Evolutionary conservation across 2,113 vertebrate genomes (phyloP), one percentile per base, ranked within the genome.

Genomic region (Pteronura brasiliensis): DNA sequence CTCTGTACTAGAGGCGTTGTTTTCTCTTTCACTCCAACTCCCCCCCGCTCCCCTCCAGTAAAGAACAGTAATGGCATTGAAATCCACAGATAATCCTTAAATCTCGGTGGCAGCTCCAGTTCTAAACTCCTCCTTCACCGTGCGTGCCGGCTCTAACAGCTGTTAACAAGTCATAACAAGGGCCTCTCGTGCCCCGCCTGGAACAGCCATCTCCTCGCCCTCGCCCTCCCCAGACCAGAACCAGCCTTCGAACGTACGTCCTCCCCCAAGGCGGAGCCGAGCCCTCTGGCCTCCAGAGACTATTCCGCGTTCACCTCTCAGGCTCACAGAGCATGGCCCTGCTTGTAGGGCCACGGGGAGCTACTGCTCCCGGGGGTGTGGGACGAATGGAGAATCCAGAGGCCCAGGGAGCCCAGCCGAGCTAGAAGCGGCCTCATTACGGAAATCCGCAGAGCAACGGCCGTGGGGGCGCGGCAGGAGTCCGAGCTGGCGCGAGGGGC

Each of bases 81-180:
- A 93, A 91, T 91, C 82, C 82, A 97, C 63, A 96, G 89, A 87
- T 87, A 97, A 97, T 90, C 94, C 92, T 93, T 93, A 93, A 96
- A 91, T 91, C 86, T 96, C 95, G 55, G 29, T 77, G 93, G 76
- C 93, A 88, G 85, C 96, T 94, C 76, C n/a, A 61, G 86, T 96
- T 97, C 90, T 96, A 69, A 97, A 90, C 79, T 80, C n/a, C 49
- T 90, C 74, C 94, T 92, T 96, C 39, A 86, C 44, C n/a, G n/a
- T n/a, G n/a, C n/a, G n/a, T 67, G 94, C 83, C 1, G n/a, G 72
- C 67, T 89, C 89, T 52, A 96, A 95, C 76, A 93, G 87, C 82
- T 87, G 77, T 93, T 93, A 97, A 82, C 72, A 92, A 95, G 89
- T 95, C 67, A 49, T 55, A 85, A 86, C 90, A 96, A 95, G 61